phyloP scores from a whole-genome alignment of 1,140 invertebrate genomes.

The Ceratoteleas bidentatus region DNA sequence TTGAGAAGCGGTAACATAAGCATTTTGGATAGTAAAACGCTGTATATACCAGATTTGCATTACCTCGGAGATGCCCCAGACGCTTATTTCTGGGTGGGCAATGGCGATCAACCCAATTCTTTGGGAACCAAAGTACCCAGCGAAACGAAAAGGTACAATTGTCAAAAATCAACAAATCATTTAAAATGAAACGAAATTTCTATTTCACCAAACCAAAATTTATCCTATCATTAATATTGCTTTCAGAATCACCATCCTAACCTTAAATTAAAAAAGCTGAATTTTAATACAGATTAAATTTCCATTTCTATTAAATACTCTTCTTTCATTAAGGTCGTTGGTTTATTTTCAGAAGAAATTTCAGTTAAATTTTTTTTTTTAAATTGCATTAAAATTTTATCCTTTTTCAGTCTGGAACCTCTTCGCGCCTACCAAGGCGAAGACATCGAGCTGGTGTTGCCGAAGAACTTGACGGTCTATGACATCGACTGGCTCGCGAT shows the following conservation, averaged over 20 bases:
- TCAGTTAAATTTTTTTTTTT: too few relatives aligned
- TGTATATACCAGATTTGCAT: slow-evolving; percentile 95
- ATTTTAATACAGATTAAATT: too few relatives aligned
- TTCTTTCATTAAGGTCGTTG: too few relatives aligned
- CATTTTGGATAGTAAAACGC: slow-evolving; percentile 94
- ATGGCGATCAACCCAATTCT: slow-evolving; percentile 89
- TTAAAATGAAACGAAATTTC: too few relatives aligned
- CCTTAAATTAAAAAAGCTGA: too few relatives aligned
- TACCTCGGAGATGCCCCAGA: slow-evolving; percentile 95
- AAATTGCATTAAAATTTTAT: too few relatives aligned
- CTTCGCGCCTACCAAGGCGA: slow-evolving; percentile 92
- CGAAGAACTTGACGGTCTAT: slow-evolving; percentile 91
- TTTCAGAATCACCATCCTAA: too few relatives aligned
- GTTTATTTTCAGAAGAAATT: too few relatives aligned
- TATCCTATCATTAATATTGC: too few relatives aligned
- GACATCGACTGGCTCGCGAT: slow-evolving; percentile 96
- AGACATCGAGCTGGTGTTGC: slow-evolving; percentile 94
- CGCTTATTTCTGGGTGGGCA: slow-evolving; percentile 96
- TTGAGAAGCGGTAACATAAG: slow-evolving; percentile 94
- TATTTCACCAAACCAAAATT: too few relatives aligned
- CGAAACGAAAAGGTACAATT: slow-evolving; percentile 90
- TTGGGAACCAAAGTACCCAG: slow-evolving; percentile 94
- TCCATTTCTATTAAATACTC: too few relatives aligned
- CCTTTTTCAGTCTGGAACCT: slow-evolving; percentile 84
- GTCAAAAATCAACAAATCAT: too few relatives aligned